These are phyloP conservation scores for Eurytoma adleriae DNA, from an alignment of 2,888 invertebrate genomes.

Conservation along the genomic window DNA sequence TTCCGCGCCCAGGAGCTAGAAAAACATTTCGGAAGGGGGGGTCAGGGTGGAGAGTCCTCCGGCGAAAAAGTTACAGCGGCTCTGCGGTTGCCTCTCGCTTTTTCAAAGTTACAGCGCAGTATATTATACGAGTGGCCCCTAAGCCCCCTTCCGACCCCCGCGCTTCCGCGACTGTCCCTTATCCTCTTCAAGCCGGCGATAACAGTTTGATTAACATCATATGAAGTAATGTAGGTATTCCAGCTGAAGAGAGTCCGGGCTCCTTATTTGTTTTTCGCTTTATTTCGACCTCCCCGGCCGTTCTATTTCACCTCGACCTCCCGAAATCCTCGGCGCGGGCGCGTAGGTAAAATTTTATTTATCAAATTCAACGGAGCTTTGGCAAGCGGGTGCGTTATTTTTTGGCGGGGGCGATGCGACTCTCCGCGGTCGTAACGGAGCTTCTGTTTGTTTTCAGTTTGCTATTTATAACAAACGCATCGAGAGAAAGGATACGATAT, in stretches of 20 bases:
- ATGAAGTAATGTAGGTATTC: conserved; percentile 27
- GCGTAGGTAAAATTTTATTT: too few species aligned
- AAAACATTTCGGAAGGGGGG: background rate
- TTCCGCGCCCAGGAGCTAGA: background rate
- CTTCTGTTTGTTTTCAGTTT: too few species aligned
- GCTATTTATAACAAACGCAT: too few species aligned
- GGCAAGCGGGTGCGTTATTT: too few species aligned
- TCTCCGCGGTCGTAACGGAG: too few species aligned
- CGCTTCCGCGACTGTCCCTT: conserved; percentile 24
- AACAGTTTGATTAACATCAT: conserved; percentile 49
- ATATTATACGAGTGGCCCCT: conserved; percentile 4
- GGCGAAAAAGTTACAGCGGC: conserved; percentile 28
- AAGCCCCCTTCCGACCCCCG: background rate
- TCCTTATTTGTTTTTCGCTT: too few species aligned
- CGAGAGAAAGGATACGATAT: too few species aligned
- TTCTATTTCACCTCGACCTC: too few species aligned
- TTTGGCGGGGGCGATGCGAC: too few species aligned
- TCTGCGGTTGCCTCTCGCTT: conserved; percentile 1
- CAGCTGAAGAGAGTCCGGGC: background rate
- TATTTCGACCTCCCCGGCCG: too few species aligned
- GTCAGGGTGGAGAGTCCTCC: background rate
- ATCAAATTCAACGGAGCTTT: too few species aligned
- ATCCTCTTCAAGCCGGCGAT: conserved; percentile 16
- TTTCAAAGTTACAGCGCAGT: background rate
- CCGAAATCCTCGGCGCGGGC: too few species aligned